These are phyloP conservation scores for Falcunculus frontatus DNA, from an alignment of 2,113 vertebrate species.

Conservation along the genomic window DNA sequence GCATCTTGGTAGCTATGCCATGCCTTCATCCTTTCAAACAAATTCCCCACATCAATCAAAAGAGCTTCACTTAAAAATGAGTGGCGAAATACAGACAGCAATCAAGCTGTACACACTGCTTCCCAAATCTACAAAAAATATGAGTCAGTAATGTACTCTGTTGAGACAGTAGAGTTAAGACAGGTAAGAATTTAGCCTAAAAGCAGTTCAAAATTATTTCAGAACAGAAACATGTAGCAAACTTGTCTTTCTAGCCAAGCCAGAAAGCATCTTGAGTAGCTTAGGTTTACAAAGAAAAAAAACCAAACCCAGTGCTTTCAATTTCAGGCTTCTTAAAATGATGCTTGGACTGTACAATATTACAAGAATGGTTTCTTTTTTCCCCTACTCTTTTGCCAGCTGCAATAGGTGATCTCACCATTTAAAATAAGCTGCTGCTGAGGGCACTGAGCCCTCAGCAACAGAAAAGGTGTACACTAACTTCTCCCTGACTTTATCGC, in stretches of 20 bases:
- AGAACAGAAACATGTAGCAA: neutral
- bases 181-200: neutral
- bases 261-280: neutral
- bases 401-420: neutral
- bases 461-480: neutral
- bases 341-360: neutral
- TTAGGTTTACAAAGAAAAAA: neutral
- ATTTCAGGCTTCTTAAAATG: neutral
- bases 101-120: neutral
- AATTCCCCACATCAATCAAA: conserved; percentile 10
- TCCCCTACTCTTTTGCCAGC: neutral
- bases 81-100: neutral
- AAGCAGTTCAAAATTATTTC: neutral
- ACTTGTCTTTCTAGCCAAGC: neutral
- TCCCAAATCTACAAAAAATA: neutral
- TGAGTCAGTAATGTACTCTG: neutral
- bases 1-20: neutral
- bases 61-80: conserved; percentile 7
- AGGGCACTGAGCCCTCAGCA: neutral
- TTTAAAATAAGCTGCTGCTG: neutral
- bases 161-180: neutral
- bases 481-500: neutral
- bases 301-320: neutral
- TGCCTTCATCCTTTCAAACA: conserved; percentile 13
- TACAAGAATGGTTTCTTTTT: neutral